Conservation (phyloP, 2,888 invertebrate species). For the Pterobdella sp. region DNA sequence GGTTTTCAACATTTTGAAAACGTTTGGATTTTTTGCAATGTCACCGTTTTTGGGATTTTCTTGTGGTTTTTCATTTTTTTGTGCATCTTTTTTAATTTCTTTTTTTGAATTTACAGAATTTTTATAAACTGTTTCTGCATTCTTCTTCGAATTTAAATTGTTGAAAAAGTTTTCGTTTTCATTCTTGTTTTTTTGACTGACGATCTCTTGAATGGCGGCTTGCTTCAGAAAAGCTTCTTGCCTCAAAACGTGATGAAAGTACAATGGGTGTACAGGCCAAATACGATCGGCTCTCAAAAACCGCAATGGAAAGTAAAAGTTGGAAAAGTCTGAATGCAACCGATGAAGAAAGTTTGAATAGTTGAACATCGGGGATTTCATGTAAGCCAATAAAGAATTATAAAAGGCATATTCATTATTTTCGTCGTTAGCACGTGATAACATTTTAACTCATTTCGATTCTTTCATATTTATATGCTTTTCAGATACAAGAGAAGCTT, state of each 20-base stretch:
- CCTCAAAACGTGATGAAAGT: background rate
- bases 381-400: conserved; percentile 12
- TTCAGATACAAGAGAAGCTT: background rate
- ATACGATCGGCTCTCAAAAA: conserved; percentile 15
- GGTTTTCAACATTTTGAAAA: background rate
- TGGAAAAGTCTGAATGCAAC: background rate
- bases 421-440: conserved; percentile 48
- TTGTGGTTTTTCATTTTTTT: background rate
- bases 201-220: background rate
- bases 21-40: background rate
- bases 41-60: background rate
- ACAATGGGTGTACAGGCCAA: conserved; percentile 22
- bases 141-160: background rate
- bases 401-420: conserved; percentile 21
- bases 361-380: conserved; percentile 13
- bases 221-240: background rate
- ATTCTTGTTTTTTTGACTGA: background rate
- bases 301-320: conserved; percentile 14
- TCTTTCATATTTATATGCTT: background rate
- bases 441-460: conserved; percentile 53
- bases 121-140: background rate
- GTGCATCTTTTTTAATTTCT: background rate
- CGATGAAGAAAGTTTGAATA: conserved; percentile 10
- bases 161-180: background rate
- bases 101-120: background rate